Percentiles rank a stretch among this genome's conserved stretches.
phyloP scores from a whole-genome alignment of 2,113 vertebrate genomes.

The Cyrtonyx montezumae region DNA sequence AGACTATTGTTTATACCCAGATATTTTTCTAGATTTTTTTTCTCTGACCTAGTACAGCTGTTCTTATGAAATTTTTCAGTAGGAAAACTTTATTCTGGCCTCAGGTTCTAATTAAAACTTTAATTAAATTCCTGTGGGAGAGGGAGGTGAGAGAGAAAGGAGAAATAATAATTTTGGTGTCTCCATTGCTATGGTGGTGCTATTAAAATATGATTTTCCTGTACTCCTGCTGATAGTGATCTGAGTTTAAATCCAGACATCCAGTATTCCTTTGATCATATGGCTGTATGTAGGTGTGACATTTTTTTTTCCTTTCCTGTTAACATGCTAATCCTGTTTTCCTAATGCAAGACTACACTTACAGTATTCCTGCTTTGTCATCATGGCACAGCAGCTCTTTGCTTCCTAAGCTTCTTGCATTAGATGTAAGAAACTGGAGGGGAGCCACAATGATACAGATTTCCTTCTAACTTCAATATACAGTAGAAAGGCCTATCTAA shows the following conservation, averaged over 20 bases:
- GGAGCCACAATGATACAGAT: background rate
- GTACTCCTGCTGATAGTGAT: background rate
- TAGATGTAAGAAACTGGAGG: background rate
- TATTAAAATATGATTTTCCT: background rate
- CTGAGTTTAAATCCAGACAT: background rate
- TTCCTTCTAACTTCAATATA: background rate
- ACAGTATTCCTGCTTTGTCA: background rate
- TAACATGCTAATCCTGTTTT: background rate
- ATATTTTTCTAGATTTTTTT: background rate
- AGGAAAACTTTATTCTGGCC: background rate
- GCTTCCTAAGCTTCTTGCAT: background rate
- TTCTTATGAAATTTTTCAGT: background rate
- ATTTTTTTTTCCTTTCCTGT: background rate
- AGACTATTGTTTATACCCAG: background rate
- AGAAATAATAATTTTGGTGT: background rate
- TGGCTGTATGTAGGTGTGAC: background rate
- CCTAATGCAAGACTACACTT: background rate
- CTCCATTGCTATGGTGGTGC: background rate
- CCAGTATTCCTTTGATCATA: background rate
- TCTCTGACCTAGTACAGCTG: background rate
- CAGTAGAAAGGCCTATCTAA: background rate
- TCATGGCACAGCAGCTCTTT: background rate
- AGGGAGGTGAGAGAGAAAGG: background rate
- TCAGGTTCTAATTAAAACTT: constrained; percentile 39
- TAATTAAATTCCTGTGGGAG: constrained; percentile 37